phyloP scores from a whole-genome alignment of 1,140 invertebrate species.

The Drosophila lini region DNA sequence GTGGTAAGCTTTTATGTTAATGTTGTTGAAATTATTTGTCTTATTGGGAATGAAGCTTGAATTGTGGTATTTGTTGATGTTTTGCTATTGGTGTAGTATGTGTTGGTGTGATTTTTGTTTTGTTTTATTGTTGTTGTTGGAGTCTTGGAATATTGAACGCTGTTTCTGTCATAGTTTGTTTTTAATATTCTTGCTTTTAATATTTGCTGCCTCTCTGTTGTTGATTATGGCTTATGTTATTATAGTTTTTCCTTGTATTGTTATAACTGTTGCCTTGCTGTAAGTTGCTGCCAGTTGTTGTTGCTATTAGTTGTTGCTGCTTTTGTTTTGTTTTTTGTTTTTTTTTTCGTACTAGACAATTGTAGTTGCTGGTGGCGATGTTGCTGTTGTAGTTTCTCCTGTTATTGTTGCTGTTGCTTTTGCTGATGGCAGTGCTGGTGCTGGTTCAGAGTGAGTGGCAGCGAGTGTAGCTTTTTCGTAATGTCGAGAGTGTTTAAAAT shows the following conservation, averaged over 20 bases:
- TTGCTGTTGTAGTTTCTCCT: constrained; percentile 22
- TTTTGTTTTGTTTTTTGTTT: not conserved
- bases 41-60: not conserved
- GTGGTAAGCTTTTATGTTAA: too few relatives aligned
- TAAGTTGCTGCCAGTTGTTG: constrained; percentile 9
- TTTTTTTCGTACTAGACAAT: constrained; percentile 9
- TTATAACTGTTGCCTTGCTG: constrained; percentile 14
- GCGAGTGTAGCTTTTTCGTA: constrained; percentile 30
- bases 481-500: constrained; percentile 43
- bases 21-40: not conserved
- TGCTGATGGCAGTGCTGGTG: not conserved
- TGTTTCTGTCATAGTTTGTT: not conserved
- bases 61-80: not conserved
- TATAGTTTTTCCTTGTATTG: constrained; percentile 14
- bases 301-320: constrained; percentile 7
- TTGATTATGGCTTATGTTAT: constrained; percentile 4
- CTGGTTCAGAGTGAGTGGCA: constrained; percentile 27
- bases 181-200: not conserved
- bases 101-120: not conserved
- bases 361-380: constrained; percentile 9
- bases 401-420: constrained; percentile 11
- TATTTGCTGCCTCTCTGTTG: not conserved
- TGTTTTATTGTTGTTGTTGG: not conserved
- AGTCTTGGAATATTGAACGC: not conserved
- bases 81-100: not conserved